Evolutionary conservation across 2,888 invertebrate genomes (phyloP).

Genomic region (Sericinus montela): DNA sequence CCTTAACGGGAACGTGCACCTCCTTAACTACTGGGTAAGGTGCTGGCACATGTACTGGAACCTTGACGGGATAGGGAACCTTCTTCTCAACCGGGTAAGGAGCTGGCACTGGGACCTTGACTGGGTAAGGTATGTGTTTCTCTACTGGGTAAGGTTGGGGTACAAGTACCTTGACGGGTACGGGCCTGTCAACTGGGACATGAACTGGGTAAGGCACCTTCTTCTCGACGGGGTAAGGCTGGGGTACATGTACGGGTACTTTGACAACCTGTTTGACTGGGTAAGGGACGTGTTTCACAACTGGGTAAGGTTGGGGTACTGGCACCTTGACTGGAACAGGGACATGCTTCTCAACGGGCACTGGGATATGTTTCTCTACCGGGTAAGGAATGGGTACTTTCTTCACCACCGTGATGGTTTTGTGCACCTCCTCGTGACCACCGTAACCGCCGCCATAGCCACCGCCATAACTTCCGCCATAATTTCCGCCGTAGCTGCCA

Average conservation of each 20-base stretch:
- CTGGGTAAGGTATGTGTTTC: slow-evolving; percentile 82
- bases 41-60: slow-evolving; percentile 80
- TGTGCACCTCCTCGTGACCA: slow-evolving; percentile 78
- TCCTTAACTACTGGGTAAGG: slow-evolving; percentile 81
- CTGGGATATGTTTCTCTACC: slow-evolving; percentile 84
- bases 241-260: slow-evolving; percentile 81
- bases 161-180: slow-evolving; percentile 75
- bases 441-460: slow-evolving; percentile 43
- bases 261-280: slow-evolving; percentile 82
- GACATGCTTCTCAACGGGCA: slow-evolving; percentile 83
- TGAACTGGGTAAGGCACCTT: slow-evolving; percentile 77
- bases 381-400: slow-evolving; percentile 86
- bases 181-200: slow-evolving; percentile 72
- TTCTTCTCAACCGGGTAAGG: slow-evolving; percentile 84
- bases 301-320: slow-evolving; percentile 84
- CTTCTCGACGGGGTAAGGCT: slow-evolving; percentile 85
- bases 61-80: slow-evolving; percentile 82
- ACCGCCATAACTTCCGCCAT: slow-evolving; percentile 49
- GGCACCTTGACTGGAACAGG: slow-evolving; percentile 81
- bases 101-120: slow-evolving; percentile 83
- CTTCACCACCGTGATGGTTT: slow-evolving; percentile 86
- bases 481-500: slow-evolving; percentile 42
- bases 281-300: slow-evolving; percentile 82
- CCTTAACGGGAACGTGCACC: slow-evolving; percentile 80
- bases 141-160: slow-evolving; percentile 80